phyloP scores from a whole-genome alignment of 2,113 vertebrate species.

The Ellobius talpinus region DNA sequence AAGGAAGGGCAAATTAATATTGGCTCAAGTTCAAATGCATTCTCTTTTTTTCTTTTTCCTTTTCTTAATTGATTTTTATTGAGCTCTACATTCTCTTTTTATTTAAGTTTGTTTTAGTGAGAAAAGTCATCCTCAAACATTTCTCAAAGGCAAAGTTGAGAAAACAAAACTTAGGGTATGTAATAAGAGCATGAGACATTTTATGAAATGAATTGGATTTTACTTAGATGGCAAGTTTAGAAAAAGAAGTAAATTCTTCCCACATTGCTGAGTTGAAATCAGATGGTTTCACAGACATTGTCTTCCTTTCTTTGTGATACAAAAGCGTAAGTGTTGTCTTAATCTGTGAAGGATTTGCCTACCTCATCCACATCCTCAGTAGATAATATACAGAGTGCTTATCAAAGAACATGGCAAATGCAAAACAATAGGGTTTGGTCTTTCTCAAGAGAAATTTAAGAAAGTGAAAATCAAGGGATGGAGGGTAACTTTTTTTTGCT shows the following conservation, averaged over 20 bases:
- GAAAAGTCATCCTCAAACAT: conserved; percentile 42
- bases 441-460: conserved; percentile 27
- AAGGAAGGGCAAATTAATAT: conserved; percentile 9
- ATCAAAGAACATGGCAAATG: conserved; percentile 37
- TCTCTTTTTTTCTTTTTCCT: conserved; percentile 13
- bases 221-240: background rate
- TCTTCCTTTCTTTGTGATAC: conserved; percentile 45
- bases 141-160: conserved; percentile 55
- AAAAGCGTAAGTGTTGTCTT: conserved; percentile 22
- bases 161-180: background rate
- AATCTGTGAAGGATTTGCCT: conserved; percentile 13
- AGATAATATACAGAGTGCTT: conserved; percentile 1
- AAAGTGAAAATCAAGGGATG: background rate
- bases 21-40: conserved; percentile 62
- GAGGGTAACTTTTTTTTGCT: no score
- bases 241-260: conserved; percentile 53
- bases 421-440: background rate
- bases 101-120: conserved; percentile 10
- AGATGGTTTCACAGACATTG: conserved; percentile 14
- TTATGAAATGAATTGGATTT: conserved; percentile 45
- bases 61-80: background rate
- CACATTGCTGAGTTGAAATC: conserved; percentile 49
- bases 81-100: background rate
- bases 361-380: conserved; percentile 55
- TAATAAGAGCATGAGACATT: conserved; percentile 22